Evolutionary conservation across 2,888 invertebrate species (phyloP).

Genomic region (Trisateles emortualis): DNA sequence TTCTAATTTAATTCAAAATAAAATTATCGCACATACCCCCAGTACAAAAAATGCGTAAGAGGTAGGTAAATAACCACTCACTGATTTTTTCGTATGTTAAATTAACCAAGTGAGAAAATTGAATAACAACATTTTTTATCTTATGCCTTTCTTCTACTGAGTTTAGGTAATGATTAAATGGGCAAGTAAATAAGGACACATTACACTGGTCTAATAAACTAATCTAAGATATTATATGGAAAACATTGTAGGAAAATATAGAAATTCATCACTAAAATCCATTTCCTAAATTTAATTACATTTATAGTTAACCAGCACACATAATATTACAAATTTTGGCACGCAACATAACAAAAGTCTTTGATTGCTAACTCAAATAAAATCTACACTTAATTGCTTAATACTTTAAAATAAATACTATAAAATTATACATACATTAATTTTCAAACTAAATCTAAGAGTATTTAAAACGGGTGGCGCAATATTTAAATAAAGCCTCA

Average conservation of each 20-base stretch:
- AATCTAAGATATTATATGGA: slow-evolving; percentile 7
- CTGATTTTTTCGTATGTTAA: too few species aligned
- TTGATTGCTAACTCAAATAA: not conserved
- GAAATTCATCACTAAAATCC: not conserved
- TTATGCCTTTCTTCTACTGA: too few species aligned
- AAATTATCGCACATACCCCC: too few species aligned
- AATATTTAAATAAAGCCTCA: slow-evolving; percentile 14
- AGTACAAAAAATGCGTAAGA: too few species aligned
- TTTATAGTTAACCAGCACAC: slow-evolving; percentile 2
- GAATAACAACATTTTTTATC: too few species aligned
- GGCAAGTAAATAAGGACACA: slow-evolving; percentile 5
- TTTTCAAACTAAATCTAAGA: slow-evolving; percentile 15
- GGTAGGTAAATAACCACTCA: too few species aligned
- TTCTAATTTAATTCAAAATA: too few species aligned
- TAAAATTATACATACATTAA: slow-evolving; percentile 10
- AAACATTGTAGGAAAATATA: slow-evolving; percentile 12
- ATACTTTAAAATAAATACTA: slow-evolving; percentile 30
- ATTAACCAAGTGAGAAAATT: too few species aligned
- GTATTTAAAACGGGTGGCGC: slow-evolving; percentile 28
- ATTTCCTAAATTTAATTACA: slow-evolving; percentile 9
- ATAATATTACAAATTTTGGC: slow-evolving; percentile 34
- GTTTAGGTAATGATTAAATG: not conserved
- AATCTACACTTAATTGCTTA: not conserved
- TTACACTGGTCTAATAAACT: not conserved
- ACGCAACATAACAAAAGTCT: slow-evolving; percentile 30